These are phyloP conservation scores for Clupea harengus DNA, from an alignment of 2,113 vertebrate genomes.

Conservation along the genomic window DNA sequence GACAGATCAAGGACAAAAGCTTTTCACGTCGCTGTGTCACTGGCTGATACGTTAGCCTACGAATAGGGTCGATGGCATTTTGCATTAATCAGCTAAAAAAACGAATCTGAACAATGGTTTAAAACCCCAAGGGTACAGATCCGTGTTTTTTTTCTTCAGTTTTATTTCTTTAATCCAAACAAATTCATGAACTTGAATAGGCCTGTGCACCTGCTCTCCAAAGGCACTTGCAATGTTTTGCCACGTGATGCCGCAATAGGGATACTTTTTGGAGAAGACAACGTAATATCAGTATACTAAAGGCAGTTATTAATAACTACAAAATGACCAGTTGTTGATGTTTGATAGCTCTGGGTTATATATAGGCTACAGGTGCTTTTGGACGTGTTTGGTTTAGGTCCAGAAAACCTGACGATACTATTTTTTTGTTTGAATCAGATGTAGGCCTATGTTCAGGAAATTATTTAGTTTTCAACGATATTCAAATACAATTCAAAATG, in stretches of 20 bases:
- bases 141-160: not conserved
- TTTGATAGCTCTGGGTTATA: not conserved
- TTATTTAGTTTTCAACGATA: not conserved
- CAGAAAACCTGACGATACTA: not conserved
- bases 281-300: not conserved
- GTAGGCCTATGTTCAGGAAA: not conserved
- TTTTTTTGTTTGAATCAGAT: not conserved
- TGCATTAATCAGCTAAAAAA: too few species aligned
- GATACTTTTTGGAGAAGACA: not conserved
- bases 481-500: not conserved
- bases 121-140: too few species aligned
- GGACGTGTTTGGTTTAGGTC: not conserved
- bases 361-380: not conserved
- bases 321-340: not conserved
- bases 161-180: not conserved
- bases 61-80: too few species aligned
- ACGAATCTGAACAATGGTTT: too few species aligned
- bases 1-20: too few species aligned
- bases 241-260: conserved; percentile 28
- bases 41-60: too few species aligned
- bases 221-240: not conserved
- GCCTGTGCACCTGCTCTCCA: not conserved
- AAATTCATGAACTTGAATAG: not conserved
- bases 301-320: not conserved
- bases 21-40: too few species aligned